Base-by-base conservation (phyloP, 2,888 invertebrate genomes). In the Rhimphoctona megacephalus region DNA sequence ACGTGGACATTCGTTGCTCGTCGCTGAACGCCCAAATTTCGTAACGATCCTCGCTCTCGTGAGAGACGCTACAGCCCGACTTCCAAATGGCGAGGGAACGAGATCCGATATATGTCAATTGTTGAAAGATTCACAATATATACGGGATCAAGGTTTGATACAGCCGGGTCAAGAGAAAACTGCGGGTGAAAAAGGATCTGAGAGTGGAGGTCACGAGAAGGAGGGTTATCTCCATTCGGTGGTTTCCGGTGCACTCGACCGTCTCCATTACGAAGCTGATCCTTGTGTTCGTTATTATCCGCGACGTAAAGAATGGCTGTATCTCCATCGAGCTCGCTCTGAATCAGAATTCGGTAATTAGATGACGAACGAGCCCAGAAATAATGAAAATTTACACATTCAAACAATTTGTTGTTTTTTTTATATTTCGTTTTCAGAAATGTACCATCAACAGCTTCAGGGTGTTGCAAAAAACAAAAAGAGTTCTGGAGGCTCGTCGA, bases 21-120 rank as follows among this genome's bases (percentile, higher is more conserved):
- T 96, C 6, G 96, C 97, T 0, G 97, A 97, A 92, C 95, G 99
- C 49, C 99, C 99, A 43, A 97, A 98, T 66, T 98, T 97, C 94
- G 98, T 99, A 33, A 98, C 98, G 52, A 98, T 99, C 91, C 95
- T 98, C 46, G 97, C 98, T 7, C 95, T 99, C 66, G 98, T 99
- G n/a, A 95, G 99, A 52, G 99, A 99, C 95, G 98, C 99, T 0
- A 97, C 98, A 0, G 98, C 99, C 0, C 95, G 99, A 30, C 95
- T 99, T 89, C 99, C 99, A 0, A 99, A 99, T 94, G 99, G 99
- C 0, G 98, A 99, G 95, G 99, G 98, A 19, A 98, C 98, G 0
- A 95, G 98, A 1, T 97, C 97, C 1, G 98, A 99, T 92, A 98
- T 99, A 81, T 97, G 98, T 91, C 98, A 98, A 91, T 95, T 99